Base-by-base conservation (phyloP, 1,140 invertebrate genomes). In the Magallana gigas region DNA sequence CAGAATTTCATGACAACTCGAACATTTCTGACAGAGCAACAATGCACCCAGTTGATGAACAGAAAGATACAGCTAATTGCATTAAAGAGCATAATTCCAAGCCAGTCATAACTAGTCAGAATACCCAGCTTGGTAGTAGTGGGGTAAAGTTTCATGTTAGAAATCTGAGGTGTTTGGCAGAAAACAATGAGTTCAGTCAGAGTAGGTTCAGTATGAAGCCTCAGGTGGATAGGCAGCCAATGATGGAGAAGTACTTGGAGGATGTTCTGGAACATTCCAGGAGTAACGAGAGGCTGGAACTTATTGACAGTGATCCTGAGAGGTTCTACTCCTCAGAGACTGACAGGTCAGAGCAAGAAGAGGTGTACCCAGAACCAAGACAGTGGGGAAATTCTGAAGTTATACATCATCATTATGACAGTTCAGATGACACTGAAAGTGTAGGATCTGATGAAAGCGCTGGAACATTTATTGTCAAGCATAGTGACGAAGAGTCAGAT, bases 391-490 rank as follows among this genome's bases (percentile, higher is more conserved):
- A 76, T 8, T 82, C 86, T n/a, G 82, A 84, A n/a, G n/a, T 84
- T 59, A 71, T 23, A 11, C 68, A 29, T 18, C 23, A 76, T 8
- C 68, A 76, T 12, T 57, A 18, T 83, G 81, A 83, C 48, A 83
- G 18, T 12, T 83, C 57, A 29, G 85, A 86, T 85, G 85, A 88
- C 16, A 58, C 60, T 56, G 85, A 87, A 23, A 87, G 83, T 57
- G 64, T 85, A 8, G 59, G 64, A 23, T 83, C 86, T 48, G 85
- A 85, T 60, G 85, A 85, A 56, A 93, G 93, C 83, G 93, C 91
- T 16, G 93, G 91, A 57, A 93, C 93, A 12, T 93, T 93, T 87
- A 93, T 93, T 83, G 90, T 93, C 14, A 93, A 92, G 83, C 88
- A 90, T 16, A 92, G 91, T 88, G 90, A 92, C 71, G 92, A 92